Evolutionary conservation across 23 tunicate genomes (phyloP), one percentile per base, ranked within the genome.

Genomic region (Clavelina lepadiformis): DNA sequence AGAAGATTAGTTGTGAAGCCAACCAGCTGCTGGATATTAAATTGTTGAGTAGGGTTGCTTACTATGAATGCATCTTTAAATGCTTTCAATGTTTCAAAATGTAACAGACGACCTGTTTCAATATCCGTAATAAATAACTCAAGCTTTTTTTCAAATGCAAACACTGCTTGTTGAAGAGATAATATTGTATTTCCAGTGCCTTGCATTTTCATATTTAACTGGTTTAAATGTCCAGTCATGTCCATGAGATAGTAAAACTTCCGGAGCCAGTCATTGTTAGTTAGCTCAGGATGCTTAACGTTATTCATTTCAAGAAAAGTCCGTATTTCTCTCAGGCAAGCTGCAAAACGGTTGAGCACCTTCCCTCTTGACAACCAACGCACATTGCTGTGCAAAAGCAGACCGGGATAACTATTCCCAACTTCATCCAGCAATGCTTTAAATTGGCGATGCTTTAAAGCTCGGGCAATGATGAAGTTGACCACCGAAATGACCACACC

Each of bases 1-100:
- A 54, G 46, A 47, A 69, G 75, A 69, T 53, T 31, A 69, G 75
- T 52, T 69, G 64, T 53, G 75, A 69, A 54, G 75, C 64, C 46
- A 67, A 69, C 75, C 54, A 53, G 75, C 75, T 69, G 65, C 28
- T 54, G 75, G 75, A 69, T 62, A 69, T 69, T 30, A 69, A 69
- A 53, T 52, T 69, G 35, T 69, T 53, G 46, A 69, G 46, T 69
- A 46, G 75, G 75, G 54, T 69, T 66, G 29, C 72, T 66, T 66
- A 57, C 72, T 46, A 57, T 66, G 57, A 45, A 66, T 46, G 18
- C 72, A 46, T 66, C 35, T 66, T 25, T 46, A 46, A 46, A 46
- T 7, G 46, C 47, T 63, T 66, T 66, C 72, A 66, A 33, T 28
- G 24, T 46, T 66, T 66, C 72, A 66, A 66, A 46, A 46, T 66